Percentiles rank a stretch among this genome's conserved stretches.
phyloP scores from a whole-genome alignment of 2,113 vertebrate genomes.

The Polypterus bichir region DNA sequence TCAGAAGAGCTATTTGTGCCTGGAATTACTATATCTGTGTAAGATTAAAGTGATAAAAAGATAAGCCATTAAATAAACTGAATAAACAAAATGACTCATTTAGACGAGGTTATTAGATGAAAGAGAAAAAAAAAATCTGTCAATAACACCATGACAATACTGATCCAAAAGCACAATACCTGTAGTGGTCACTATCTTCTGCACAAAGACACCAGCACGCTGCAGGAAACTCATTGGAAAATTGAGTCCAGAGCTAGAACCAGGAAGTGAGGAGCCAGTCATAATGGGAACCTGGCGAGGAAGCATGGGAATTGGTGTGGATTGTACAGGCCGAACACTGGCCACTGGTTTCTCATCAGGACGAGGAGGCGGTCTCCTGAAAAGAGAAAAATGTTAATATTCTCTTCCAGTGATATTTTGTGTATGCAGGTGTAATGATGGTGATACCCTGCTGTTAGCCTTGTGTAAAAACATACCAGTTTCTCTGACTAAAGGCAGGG shows the following conservation, averaged over 20 bases:
- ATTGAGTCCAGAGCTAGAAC: conserved; percentile 63
- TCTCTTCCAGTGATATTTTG: too few species aligned
- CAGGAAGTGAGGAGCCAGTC: conserved; percentile 45
- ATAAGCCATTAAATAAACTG: conserved; percentile 12
- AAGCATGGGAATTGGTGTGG: conserved; percentile 97
- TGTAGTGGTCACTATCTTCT: conserved; percentile 92
- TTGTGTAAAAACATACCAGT: conserved; percentile 54
- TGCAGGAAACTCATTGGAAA: conserved; percentile 93
- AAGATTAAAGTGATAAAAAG: conserved; percentile 23
- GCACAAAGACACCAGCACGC: conserved; percentile 86
- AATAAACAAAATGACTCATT: too few species aligned
- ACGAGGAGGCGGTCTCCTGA: conserved; percentile 70
- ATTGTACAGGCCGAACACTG: conserved; percentile 89
- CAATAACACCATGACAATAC: too few species aligned
- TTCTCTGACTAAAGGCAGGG: conserved; percentile 87
- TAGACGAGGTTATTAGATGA: too few species aligned
- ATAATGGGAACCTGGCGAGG: conserved; percentile 77
- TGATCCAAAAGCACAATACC: too few species aligned
- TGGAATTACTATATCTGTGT: conserved; percentile 95
- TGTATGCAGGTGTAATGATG: neutral
- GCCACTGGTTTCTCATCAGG: conserved; percentile 89
- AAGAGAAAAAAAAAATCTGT: too few species aligned
- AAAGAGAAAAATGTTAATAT: conserved; percentile 17
- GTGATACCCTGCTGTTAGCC: neutral
- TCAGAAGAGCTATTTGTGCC: conserved; percentile 88